Percentiles rank a stretch among this genome's conserved stretches.
These are phyloP conservation scores for Tachystola acroxantha DNA, from an alignment of 2,888 invertebrate genomes.

Conservation along the genomic window DNA sequence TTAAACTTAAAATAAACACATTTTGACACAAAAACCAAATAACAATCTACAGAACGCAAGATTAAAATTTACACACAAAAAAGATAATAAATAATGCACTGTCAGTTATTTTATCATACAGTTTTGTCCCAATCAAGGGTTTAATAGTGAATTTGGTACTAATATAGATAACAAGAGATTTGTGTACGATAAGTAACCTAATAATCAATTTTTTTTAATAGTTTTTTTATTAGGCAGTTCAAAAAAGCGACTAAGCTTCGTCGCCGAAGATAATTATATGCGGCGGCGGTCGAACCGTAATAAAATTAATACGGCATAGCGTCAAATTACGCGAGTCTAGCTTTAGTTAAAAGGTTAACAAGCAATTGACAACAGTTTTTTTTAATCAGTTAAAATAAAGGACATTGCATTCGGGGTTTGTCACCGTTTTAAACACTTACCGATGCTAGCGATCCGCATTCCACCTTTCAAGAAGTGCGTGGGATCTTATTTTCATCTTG, in stretches of 20 bases:
- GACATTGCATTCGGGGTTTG: slow-evolving; percentile 44
- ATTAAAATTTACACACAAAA: slow-evolving; percentile 2
- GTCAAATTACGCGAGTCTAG: slow-evolving; percentile 77
- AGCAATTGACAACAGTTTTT: slow-evolving; percentile 77
- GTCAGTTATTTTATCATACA: slow-evolving; percentile 49
- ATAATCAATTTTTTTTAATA: slow-evolving; percentile 30
- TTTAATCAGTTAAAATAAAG: slow-evolving; percentile 77
- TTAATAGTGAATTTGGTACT: slow-evolving; percentile 63
- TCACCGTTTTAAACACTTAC: slow-evolving; percentile 47
- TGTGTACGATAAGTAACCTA: slow-evolving; percentile 57
- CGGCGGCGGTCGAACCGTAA: slow-evolving; percentile 63
- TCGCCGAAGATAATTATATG: slow-evolving; percentile 42
- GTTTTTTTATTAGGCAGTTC: slow-evolving; percentile 4
- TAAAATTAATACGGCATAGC: slow-evolving; percentile 75
- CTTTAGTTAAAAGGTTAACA: slow-evolving; percentile 79
- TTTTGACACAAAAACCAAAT: too few relatives aligned
- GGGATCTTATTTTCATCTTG: slow-evolving; percentile 76
- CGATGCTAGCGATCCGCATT: slow-evolving; percentile 72
- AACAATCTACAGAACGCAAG: too few relatives aligned
- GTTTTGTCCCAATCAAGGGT: slow-evolving; percentile 70
- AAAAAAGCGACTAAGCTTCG: neutral
- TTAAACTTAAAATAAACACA: too few relatives aligned
- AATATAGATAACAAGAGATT: slow-evolving; percentile 68
- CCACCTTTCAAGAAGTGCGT: slow-evolving; percentile 72
- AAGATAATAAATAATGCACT: slow-evolving; percentile 11